Base-by-base conservation (phyloP, 2,888 invertebrate genomes). In the Eristalinus aeneus region DNA sequence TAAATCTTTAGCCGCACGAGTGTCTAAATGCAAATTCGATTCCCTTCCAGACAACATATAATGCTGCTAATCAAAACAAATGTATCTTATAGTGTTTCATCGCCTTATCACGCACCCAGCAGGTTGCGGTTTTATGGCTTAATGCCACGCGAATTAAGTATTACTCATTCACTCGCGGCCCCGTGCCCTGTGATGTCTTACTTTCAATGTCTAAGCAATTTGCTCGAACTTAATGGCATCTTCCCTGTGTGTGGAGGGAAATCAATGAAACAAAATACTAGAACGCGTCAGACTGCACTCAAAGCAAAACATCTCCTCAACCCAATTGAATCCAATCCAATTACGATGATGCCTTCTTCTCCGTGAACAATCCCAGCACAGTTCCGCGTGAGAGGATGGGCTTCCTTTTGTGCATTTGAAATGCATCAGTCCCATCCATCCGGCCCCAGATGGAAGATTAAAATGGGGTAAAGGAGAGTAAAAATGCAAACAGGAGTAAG, bases 61-160 rank as follows among this genome's bases (percentile, higher is more conserved):
- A 61, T 79, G 65, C 68, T 67, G 27, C 54, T 84, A 79, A 84
- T 84, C 75, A 79, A 79, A 75, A 84, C 61, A 79, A 84, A 79
- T 79, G 84, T 78, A 72, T 79, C 71, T 84, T 67, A 71, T 75
- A 75, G 74, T 84, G 74, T 78, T 84, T 56, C 56, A 32, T 73
- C 60, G 71, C 71, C 80, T 75, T 63, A 79, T 79, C 84, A 79
- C 79, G 79, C 60, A 79, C 67, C 71, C 79, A 12, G 22, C 31
- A 20, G 73, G 69, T 74, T 46, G 27, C 20, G 69, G 65, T 72
- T 74, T 84, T 67, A 84, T 84, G 56, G 61, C 6, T 56, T 46
- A 84, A 71, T 56, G 56, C 67, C 84, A 84, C 84, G 84, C 84
- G 75, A 84, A 84, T 65, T 23, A 84, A 67, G 61, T 79, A 79